Evolutionary conservation across 2,797 vertebrate genomes (phyloP).

Genomic region (Meriones psammophilus): DNA sequence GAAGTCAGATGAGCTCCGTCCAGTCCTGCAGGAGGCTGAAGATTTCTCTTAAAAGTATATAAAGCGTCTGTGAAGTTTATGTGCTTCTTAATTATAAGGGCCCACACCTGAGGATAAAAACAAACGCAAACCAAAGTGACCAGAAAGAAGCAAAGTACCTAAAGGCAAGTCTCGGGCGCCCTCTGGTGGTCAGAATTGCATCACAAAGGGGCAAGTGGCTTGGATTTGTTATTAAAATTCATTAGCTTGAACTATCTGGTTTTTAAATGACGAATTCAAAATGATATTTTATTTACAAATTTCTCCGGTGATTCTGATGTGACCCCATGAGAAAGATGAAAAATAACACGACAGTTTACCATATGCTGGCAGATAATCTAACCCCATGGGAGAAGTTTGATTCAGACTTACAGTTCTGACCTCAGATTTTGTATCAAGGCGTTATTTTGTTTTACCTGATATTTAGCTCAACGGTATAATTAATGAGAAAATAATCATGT

Average conservation of each 20-base stretch:
- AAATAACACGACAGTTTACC: not conserved
- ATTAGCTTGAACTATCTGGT: not conserved
- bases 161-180: not conserved
- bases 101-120: not conserved
- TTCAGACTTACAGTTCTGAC: not conserved
- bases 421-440: not conserved
- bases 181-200: not conserved
- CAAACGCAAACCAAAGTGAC: not conserved
- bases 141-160: not conserved
- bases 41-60: rapidly evolving
- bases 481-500: not conserved
- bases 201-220: rapidly evolving
- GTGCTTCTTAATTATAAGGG: rapidly evolving
- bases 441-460: not conserved
- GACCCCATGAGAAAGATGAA: rapidly evolving
- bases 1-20: not conserved
- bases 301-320: no score
- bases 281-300: not conserved
- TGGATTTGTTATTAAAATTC: not conserved
- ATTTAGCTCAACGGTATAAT: not conserved
- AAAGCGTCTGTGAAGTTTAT: not conserved
- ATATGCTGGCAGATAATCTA: not conserved
- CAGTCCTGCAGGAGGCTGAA: not conserved
- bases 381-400: not conserved
- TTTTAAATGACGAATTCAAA: not conserved